Conservation (phyloP, 2,888 invertebrate species). For the Antheraea assamensis region DNA sequence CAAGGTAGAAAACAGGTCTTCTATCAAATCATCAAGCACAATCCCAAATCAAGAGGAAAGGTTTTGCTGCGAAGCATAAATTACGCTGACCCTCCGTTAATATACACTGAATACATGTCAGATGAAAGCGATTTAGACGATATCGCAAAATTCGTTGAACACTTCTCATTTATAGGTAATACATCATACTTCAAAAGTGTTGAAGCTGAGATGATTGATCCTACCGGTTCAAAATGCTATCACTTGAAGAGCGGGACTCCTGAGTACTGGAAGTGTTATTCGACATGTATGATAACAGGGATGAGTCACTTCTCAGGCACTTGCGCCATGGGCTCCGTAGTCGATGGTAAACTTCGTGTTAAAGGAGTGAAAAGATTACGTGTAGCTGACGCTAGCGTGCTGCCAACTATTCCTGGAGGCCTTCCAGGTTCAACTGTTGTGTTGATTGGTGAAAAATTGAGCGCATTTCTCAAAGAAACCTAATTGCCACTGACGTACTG, state of each 20-base stretch:
- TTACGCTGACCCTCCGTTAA: constrained; percentile 29
- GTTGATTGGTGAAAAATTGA: constrained; percentile 85
- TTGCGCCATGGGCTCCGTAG: constrained; percentile 40
- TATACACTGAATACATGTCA: constrained; percentile 28
- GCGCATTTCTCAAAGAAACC: constrained; percentile 28
- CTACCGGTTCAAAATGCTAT: constrained; percentile 19
- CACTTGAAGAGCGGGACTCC: constrained; percentile 25
- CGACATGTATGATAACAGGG: constrained; percentile 27
- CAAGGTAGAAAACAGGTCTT: not conserved
- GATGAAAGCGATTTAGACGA: constrained; percentile 26
- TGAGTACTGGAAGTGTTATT: constrained; percentile 37
- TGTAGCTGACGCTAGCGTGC: constrained; percentile 87
- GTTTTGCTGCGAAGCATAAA: constrained; percentile 26
- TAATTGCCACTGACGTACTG: no score
- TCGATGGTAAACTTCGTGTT: constrained; percentile 35
- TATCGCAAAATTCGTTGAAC: constrained; percentile 26
- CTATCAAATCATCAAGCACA: not conserved
- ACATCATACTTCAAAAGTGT: constrained; percentile 30
- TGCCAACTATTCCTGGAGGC: constrained; percentile 87
- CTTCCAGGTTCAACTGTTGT: constrained; percentile 88
- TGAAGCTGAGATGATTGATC: constrained; percentile 26
- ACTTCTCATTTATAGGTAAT: constrained; percentile 26
- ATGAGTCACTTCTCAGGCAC: constrained; percentile 34
- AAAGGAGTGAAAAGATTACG: constrained; percentile 62
- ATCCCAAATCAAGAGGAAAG: constrained; percentile 28